Evolutionary conservation across 2,797 vertebrate genomes (phyloP), one percentile per base, ranked within the genome.

Genomic region (Bovichtus diacanthus): DNA sequence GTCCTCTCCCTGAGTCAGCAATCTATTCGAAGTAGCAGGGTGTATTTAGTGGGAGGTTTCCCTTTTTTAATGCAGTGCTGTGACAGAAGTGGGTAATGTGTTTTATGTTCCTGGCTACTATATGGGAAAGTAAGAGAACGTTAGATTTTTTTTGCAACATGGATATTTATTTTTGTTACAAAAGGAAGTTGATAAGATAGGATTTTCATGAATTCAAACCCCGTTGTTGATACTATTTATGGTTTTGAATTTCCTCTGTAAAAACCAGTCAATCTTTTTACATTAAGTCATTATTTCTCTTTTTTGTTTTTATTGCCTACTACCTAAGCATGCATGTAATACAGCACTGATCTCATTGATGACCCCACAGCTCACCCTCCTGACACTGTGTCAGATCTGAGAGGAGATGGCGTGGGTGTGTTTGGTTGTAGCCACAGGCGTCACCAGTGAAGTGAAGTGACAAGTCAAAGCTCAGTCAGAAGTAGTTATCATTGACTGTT

Each of bases 31-130:
- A 82, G 65, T 27, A 55, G 51, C 47, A 15, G 67, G 41, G 38
- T 44, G 78, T 70, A 36, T 54, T 82, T 50, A 43, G 62, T 36
- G 16, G 62, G 60, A 74, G 25, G 6, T 55, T 75, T n/a, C 71
- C 59, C 18, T 58, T 79, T 0, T 74, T 78, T 56, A 51, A 73
- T 38, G 12, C 39, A 7, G 21, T 4, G 5, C 41, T n/a, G 9
- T 43, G 9, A 64, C 51, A 47, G 34, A 73, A 49, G 50, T 67
- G 21, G 47, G 54, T 47, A 36, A 44, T n/a, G 6, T 16, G n/a
- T 78, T 72, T 53, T 13, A 56, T 78, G 74, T 78, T 27, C 59
- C 56, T 19, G 12, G 29, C 41, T 39, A 9, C 27, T 38, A 15
- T 27, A 44, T 19, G 36, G 44, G 23, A 25, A 63, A 63, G 34